Conservation (phyloP, 2,888 invertebrate species). For the Empis stercorea region DNA sequence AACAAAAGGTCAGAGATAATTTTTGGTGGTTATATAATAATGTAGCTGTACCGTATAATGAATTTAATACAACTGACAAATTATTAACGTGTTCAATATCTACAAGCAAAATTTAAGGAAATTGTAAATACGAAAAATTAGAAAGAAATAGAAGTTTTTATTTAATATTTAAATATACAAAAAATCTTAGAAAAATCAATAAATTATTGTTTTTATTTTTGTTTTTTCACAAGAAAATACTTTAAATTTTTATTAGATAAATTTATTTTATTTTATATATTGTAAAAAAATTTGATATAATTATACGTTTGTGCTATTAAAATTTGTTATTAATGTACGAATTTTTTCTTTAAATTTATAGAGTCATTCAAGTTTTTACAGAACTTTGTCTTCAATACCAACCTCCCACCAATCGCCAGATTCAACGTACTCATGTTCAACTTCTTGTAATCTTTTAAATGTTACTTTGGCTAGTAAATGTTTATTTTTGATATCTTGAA, state of each 20-base stretch:
- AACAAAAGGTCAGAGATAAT: no score
- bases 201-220: not conserved
- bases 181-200: not conserved
- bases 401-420: constrained; percentile 32
- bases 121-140: constrained; percentile 24
- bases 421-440: constrained; percentile 30
- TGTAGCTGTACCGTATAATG: constrained; percentile 57
- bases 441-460: constrained; percentile 43
- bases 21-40: constrained; percentile 60
- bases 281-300: no score
- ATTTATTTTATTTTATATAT: no score
- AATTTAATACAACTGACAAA: constrained; percentile 59
- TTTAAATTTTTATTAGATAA: no score
- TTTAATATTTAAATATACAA: not conserved
- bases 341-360: not conserved
- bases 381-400: constrained; percentile 25
- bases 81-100: constrained; percentile 60
- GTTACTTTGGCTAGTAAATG: constrained; percentile 54
- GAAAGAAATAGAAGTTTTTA: constrained; percentile 1
- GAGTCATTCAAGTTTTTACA: not conserved
- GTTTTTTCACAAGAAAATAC: not conserved
- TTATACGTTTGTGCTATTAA: not conserved
- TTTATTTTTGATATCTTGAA: constrained; percentile 46
- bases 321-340: no score
- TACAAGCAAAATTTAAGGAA: constrained; percentile 53